Conservation (phyloP, 2,888 invertebrate species). For the Lasius platythorax region DNA sequence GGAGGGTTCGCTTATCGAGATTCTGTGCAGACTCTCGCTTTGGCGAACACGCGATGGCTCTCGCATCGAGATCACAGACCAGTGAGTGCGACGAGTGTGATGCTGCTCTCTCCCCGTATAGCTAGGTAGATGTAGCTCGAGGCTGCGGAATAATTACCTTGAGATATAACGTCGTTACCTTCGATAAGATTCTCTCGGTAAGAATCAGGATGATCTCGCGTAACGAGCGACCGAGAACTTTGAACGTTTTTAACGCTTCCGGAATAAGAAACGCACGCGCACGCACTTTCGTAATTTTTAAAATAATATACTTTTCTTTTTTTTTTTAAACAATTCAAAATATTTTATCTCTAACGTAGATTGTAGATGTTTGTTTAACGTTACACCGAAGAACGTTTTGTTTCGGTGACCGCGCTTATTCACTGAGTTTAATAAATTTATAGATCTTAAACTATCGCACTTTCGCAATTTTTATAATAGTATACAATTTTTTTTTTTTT, state of each 20-base stretch:
- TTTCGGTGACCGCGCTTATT: not conserved
- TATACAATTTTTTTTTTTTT: too few relatives aligned
- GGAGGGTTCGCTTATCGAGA: constrained; percentile 35
- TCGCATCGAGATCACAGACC: constrained; percentile 44
- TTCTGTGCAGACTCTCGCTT: constrained; percentile 21
- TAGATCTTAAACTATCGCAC: not conserved
- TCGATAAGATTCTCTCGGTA: constrained; percentile 18
- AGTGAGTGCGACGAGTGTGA: constrained; percentile 15
- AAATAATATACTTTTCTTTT: not conserved
- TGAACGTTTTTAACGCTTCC: constrained; percentile 3
- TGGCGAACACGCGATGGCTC: constrained; percentile 25
- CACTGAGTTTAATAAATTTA: constrained; percentile 11
- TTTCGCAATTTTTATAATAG: not conserved
- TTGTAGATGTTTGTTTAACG: not conserved
- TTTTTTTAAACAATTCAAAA: not conserved
- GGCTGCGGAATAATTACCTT: constrained; percentile 47
- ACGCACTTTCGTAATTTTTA: not conserved
- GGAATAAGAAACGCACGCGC: not conserved
- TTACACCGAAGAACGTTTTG: not conserved
- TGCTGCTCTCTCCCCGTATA: not conserved
- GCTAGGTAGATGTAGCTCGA: constrained; percentile 16
- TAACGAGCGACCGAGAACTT: constrained; percentile 26
- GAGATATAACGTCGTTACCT: constrained; percentile 33
- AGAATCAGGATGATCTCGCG: not conserved
- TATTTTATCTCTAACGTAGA: not conserved